Conservation (phyloP, 2,888 invertebrate species). For the Drosophila paranaensis region DNA sequence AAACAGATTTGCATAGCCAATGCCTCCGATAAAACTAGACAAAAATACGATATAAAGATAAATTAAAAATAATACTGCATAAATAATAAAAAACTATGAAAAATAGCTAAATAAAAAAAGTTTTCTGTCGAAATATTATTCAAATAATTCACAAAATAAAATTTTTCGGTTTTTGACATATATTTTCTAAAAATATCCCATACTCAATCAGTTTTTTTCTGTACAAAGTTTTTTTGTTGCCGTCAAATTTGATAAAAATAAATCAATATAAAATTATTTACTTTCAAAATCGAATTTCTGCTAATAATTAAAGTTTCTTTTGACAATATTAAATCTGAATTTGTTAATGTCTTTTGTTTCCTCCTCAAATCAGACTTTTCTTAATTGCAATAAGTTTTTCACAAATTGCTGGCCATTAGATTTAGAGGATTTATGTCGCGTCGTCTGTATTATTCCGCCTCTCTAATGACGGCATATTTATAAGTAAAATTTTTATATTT, state of each 20-base stretch:
- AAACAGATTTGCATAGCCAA: constrained; percentile 31
- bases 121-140: neutral
- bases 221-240: neutral
- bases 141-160: constrained; percentile 1
- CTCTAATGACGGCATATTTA: constrained; percentile 59
- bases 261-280: neutral
- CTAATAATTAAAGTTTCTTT: neutral
- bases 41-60: neutral
- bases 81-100: neutral
- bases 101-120: neutral
- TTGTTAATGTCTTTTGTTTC: neutral
- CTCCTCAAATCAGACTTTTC: neutral
- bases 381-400: constrained; percentile 19
- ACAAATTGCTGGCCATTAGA: constrained; percentile 24
- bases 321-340: neutral
- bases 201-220: neutral
- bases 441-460: constrained; percentile 24
- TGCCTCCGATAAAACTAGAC: constrained; percentile 11
- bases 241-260: neutral
- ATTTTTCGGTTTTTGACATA: neutral
- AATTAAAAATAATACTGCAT: neutral
- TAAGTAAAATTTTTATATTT: constrained; percentile 74
- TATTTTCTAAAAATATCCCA: constrained; percentile 3
- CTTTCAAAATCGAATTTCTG: too few relatives aligned
- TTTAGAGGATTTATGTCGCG: constrained; percentile 21